A percentile compares a stretch with the other conserved stretches of the same genome.
Evolutionary conservation across 2,888 invertebrate genomes (phyloP).

Genomic region (Schizotus pectinicornis): DNA sequence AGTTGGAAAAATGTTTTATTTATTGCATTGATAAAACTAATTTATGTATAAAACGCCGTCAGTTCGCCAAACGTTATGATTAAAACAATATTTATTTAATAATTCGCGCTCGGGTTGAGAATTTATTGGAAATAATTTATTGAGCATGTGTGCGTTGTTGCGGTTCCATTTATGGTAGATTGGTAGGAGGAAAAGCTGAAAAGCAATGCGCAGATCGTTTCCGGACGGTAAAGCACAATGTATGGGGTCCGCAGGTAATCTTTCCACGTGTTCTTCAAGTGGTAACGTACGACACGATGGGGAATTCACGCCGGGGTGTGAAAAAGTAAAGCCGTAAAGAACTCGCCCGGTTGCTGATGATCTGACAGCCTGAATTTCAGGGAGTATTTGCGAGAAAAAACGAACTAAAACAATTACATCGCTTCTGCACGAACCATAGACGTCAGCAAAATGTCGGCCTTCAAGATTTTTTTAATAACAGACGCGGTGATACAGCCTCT

Average conservation of each 20-base stretch:
- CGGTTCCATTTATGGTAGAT: conserved; percentile 5
- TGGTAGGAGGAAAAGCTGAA: conserved; percentile 3
- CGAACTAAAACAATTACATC: not conserved
- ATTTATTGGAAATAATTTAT: conserved; percentile 7
- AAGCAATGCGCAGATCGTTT: conserved; percentile 41
- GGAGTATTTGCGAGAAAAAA: not conserved
- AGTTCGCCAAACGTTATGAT: too few relatives aligned
- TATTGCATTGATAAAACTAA: not conserved
- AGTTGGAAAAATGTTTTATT: not conserved
- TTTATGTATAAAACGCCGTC: not conserved
- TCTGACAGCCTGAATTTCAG: conserved; percentile 14
- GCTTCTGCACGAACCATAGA: not conserved
- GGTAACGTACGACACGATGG: conserved; percentile 46
- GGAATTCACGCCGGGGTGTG: conserved; percentile 42
- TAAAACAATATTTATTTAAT: too few relatives aligned
- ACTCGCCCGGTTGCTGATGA: conserved; percentile 31
- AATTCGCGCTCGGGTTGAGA: not conserved
- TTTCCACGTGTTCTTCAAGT: conserved; percentile 45
- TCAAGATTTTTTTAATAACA: not conserved
- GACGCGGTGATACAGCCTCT: conserved; percentile 1
- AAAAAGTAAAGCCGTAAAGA: conserved; percentile 37
- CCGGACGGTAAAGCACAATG: conserved; percentile 48
- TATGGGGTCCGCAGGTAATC: conserved; percentile 46
- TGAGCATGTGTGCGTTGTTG: conserved; percentile 6
- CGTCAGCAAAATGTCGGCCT: not conserved